phyloP scores from a whole-genome alignment of 2,113 vertebrate species.

The Clarias gariepinus region DNA sequence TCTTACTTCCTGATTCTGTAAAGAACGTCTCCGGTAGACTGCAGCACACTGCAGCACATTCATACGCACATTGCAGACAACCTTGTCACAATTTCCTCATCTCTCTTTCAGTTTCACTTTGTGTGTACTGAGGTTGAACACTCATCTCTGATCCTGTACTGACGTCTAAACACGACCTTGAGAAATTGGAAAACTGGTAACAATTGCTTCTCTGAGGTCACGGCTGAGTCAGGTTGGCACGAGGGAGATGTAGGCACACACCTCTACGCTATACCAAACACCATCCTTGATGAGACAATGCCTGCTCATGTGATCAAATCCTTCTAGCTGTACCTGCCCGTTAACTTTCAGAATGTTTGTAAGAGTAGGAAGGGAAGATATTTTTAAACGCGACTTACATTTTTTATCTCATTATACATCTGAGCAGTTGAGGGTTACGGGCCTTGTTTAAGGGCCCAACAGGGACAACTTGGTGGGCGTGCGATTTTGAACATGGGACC shows the following conservation, averaged over 20 bases:
- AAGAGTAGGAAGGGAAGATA: background rate
- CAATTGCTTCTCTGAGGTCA: background rate
- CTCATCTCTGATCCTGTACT: slow-evolving; percentile 30
- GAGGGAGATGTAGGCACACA: background rate
- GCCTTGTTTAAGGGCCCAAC: no score
- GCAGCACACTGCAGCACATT: slow-evolving; percentile 34
- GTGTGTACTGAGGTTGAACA: slow-evolving; percentile 16
- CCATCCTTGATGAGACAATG: background rate
- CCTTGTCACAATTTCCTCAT: slow-evolving; percentile 53
- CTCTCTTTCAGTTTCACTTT: slow-evolving; percentile 50
- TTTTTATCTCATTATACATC: no score
- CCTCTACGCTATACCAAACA: no score
- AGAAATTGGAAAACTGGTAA: background rate
- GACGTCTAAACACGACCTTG: background rate
- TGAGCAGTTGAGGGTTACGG: no score
- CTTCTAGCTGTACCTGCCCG: background rate
- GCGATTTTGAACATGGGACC: no score
- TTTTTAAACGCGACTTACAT: no score
- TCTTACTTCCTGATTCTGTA: slow-evolving; percentile 36
- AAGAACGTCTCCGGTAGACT: slow-evolving; percentile 32
- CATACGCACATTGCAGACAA: slow-evolving; percentile 40
- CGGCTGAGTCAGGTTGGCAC: background rate
- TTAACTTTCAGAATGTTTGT: background rate
- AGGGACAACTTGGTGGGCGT: no score
- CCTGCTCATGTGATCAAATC: background rate